Base-by-base conservation (phyloP, 2,113 vertebrate species). In the Actenoides hombroni region DNA sequence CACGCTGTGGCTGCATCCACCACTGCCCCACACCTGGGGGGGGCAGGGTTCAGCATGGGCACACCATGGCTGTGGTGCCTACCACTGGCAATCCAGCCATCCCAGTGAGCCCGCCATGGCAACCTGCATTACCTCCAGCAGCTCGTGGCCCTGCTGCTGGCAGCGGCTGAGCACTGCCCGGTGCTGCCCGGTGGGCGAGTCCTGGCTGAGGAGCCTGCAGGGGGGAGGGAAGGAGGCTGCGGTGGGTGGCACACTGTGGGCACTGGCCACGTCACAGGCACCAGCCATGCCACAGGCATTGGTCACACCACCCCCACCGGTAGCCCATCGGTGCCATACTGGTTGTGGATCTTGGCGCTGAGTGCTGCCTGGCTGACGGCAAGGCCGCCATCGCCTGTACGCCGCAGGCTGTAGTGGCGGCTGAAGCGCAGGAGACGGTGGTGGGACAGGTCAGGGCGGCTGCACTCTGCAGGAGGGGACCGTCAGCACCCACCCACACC, bases 21-120 rank as follows among this genome's bases (percentile, higher is more conserved):
- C 97, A 98, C 97, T 98, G 98, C 97, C 98, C 99, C 99, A 99
- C 88, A 99, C 98, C 99, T 99, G 92, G 40, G 26, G 26, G 37
- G 90, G 16, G 31, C 1, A 64, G 6, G 33, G 25, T 4, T 76
- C 54, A 75, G 64, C 39, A 35, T 14, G 0, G 1, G n/a, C 51
- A 28, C 63, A 20, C 46, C 56, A 6, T 1, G 15, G 14, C 23
- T 6, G 0, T 0, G 1, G 49, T 3, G 7, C 76, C 42, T 68
- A 8, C 21, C 1, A 0, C 33, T 1, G 42, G 70, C 51, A 4
- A 61, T n/a, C 4, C 39, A 5, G 31, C 16, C 31, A 9, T 7
- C 2, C 29, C 0, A 0, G 18, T 1, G 40, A 53, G 14, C 33
- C 31, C 40, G 42, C 15, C 42, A 42, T 42, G 8, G 13, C 69